These are phyloP conservation scores for Oscheius sp. DNA, from an alignment of 2,888 invertebrate genomes.

Conservation along the genomic window DNA sequence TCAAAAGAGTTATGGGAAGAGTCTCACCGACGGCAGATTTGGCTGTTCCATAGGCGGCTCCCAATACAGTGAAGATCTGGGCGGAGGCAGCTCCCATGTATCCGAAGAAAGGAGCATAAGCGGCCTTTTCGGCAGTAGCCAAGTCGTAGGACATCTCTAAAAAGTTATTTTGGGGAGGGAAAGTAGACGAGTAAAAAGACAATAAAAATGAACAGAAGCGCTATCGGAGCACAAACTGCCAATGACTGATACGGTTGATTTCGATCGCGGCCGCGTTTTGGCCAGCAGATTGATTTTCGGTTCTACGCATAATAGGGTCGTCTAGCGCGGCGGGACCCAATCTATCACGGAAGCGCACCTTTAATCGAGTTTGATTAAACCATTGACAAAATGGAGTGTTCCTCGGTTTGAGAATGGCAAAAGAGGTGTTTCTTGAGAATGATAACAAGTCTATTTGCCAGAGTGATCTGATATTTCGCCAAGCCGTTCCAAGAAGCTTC, in stretches of 20 bases:
- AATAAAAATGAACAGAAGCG: constrained; percentile 2
- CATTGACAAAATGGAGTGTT: too few species aligned
- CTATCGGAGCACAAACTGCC: neutral
- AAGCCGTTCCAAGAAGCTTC: too few species aligned
- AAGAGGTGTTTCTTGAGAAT: too few species aligned
- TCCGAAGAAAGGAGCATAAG: constrained; percentile 70
- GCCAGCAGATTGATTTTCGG: constrained; percentile 40
- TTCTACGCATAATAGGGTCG: constrained; percentile 35
- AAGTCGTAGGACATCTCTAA: constrained; percentile 65
- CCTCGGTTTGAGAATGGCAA: too few species aligned
- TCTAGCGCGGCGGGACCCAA: constrained; percentile 29
- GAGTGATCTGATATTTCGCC: too few species aligned
- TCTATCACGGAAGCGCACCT: constrained; percentile 1
- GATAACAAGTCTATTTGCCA: too few species aligned
- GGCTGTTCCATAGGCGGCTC: constrained; percentile 82
- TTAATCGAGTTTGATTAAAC: neutral
- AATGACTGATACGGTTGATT: constrained; percentile 33
- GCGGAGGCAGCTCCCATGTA: constrained; percentile 71
- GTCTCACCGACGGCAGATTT: constrained; percentile 93
- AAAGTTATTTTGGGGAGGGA: neutral
- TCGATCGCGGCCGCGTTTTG: constrained; percentile 30
- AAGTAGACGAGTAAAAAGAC: neutral
- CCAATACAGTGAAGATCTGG: constrained; percentile 71
- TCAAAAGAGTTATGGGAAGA: neutral
- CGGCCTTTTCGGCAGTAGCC: constrained; percentile 63